These are phyloP conservation scores for Zaprionus lachaisei DNA, from an alignment of 1,140 invertebrate species.

Conservation along the genomic window DNA sequence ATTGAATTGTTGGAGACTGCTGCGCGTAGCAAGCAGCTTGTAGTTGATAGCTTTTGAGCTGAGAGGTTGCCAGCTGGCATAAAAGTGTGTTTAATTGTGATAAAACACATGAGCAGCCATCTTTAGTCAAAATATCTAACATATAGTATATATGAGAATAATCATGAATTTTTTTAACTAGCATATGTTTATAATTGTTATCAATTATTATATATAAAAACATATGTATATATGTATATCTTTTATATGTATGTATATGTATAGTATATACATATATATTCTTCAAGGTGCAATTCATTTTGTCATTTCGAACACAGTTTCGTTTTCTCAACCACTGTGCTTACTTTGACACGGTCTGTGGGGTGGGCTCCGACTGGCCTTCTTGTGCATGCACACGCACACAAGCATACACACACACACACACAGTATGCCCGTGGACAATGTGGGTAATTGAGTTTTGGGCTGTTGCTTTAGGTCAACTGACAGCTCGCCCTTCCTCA, in stretches of 20 bases:
- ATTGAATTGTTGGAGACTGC: not conserved
- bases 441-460: conserved; percentile 75
- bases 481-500: conserved; percentile 40
- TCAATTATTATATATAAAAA: not conserved
- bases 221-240: too few relatives aligned
- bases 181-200: too few relatives aligned
- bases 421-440: conserved; percentile 19
- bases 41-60: not conserved
- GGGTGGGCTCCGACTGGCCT: conserved; percentile 19
- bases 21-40: not conserved
- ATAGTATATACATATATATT: too few relatives aligned
- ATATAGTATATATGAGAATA: too few relatives aligned
- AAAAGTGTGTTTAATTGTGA: not conserved
- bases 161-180: too few relatives aligned
- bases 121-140: not conserved
- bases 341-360: conserved; percentile 6
- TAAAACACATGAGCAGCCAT: not conserved
- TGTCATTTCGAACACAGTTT: not conserved
- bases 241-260: not conserved
- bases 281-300: not conserved
- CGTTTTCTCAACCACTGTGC: conserved; percentile 30
- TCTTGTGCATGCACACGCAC: conserved; percentile 2
- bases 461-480: conserved; percentile 68
- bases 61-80: not conserved
- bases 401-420: not conserved